Conservation (phyloP, 2,113 vertebrate genomes). For the Ctenodactylus gundi region DNA sequence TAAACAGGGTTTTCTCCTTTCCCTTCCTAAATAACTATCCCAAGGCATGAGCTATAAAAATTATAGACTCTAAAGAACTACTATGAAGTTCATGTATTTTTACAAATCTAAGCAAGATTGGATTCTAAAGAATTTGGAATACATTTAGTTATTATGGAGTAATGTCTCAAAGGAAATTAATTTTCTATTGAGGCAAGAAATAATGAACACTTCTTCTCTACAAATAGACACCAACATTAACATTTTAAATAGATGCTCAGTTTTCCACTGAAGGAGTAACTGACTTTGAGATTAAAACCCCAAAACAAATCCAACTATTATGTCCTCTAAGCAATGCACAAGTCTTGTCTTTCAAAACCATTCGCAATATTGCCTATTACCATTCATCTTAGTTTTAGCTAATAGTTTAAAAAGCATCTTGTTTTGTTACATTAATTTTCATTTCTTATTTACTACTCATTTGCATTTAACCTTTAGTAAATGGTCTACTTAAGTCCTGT, state of each 20-base stretch:
- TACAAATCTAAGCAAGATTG: neutral
- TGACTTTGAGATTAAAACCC: too few species aligned
- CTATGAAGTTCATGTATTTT: neutral
- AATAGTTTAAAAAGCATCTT: neutral
- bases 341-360: neutral
- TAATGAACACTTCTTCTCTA: neutral
- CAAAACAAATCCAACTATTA: neutral
- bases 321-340: neutral
- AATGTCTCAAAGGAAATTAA: neutral
- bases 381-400: neutral
- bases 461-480: slow-evolving; percentile 10
- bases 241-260: neutral
- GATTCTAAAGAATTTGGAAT: neutral
- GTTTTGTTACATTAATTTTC: neutral
- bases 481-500: neutral
- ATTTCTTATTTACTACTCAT: neutral
- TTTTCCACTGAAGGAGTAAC: neutral
- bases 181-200: slow-evolving; percentile 24
- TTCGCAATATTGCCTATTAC: neutral
- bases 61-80: neutral
- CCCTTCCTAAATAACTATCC: neutral
- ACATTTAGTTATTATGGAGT: neutral
- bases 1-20: slow-evolving; percentile 10
- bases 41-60: neutral
- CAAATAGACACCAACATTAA: neutral